Percentiles rank a stretch among this genome's conserved stretches.
Conservation (phyloP, 2,797 vertebrate genomes). For the Anableps anableps region DNA sequence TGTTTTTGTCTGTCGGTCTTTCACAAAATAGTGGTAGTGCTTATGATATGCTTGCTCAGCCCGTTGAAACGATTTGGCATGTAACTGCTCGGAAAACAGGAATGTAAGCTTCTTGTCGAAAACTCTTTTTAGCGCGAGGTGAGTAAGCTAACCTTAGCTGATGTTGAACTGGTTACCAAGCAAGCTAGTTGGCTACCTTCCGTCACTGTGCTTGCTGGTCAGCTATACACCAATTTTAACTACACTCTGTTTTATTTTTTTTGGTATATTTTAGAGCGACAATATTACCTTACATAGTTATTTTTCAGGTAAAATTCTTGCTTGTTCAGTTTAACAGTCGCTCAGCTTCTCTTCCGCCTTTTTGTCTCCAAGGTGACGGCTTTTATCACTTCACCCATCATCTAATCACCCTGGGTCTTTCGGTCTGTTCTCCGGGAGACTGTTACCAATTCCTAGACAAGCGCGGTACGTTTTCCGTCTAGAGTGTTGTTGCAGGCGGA, state of each 20-base stretch:
- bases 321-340: slow-evolving; percentile 37
- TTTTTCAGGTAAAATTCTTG: slow-evolving; percentile 18
- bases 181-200: slow-evolving; percentile 37
- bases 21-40: background rate
- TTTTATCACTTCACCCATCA: slow-evolving; percentile 42
- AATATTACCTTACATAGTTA: background rate
- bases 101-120: slow-evolving; percentile 12
- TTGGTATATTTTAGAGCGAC: background rate
- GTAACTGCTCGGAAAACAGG: background rate
- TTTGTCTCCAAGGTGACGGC: slow-evolving; percentile 75
- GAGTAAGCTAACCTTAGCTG: slow-evolving; percentile 66
- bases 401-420: slow-evolving; percentile 19
- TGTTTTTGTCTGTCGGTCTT: slow-evolving; percentile 35
- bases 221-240: background rate
- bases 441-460: background rate
- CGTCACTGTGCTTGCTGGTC: background rate
- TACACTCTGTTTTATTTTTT: background rate
- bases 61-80: background rate
- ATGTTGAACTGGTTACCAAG: slow-evolving; percentile 43
- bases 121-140: slow-evolving; percentile 44
- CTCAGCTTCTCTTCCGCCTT: slow-evolving; percentile 52
- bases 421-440: background rate
- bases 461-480: background rate
- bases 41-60: background rate
- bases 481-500: slow-evolving; percentile 4